Evolutionary conservation across 2,888 invertebrate species (phyloP).

Genomic region (Conops quadrifasciatus): DNA sequence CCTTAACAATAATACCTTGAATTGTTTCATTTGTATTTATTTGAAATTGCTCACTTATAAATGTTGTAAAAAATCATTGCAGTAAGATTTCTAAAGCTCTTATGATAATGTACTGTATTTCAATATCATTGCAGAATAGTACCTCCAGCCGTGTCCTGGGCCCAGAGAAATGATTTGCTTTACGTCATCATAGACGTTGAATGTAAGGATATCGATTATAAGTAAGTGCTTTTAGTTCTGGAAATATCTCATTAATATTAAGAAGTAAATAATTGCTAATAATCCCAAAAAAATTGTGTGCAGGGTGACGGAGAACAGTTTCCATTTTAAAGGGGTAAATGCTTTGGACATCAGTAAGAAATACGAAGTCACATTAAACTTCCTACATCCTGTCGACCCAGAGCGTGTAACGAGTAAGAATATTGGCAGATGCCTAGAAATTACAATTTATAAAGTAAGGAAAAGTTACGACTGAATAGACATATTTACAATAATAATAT

Average conservation of each 20-base stretch:
- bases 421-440: slow-evolving; percentile 79
- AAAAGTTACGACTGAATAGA: neutral
- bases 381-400: slow-evolving; percentile 83
- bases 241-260: neutral
- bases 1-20: too few species aligned
- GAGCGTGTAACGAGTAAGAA: slow-evolving; percentile 78
- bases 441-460: slow-evolving; percentile 72
- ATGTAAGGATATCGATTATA: slow-evolving; percentile 84
- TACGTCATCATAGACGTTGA: slow-evolving; percentile 92
- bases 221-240: slow-evolving; percentile 66
- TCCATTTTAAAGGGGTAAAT: slow-evolving; percentile 82
- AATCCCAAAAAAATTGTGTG: too few species aligned
- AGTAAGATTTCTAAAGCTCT: too few species aligned
- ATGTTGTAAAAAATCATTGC: too few species aligned
- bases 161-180: slow-evolving; percentile 84
- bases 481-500: neutral
- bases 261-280: slow-evolving; percentile 17
- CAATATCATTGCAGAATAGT: slow-evolving; percentile 50
- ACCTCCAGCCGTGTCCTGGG: slow-evolving; percentile 92
- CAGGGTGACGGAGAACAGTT: slow-evolving; percentile 75
- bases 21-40: too few species aligned
- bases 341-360: slow-evolving; percentile 85
- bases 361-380: slow-evolving; percentile 87
- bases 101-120: too few species aligned
- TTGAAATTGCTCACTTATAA: too few species aligned